Base-by-base conservation (phyloP, 2,888 invertebrate genomes). In the Callimorpha dominula region DNA sequence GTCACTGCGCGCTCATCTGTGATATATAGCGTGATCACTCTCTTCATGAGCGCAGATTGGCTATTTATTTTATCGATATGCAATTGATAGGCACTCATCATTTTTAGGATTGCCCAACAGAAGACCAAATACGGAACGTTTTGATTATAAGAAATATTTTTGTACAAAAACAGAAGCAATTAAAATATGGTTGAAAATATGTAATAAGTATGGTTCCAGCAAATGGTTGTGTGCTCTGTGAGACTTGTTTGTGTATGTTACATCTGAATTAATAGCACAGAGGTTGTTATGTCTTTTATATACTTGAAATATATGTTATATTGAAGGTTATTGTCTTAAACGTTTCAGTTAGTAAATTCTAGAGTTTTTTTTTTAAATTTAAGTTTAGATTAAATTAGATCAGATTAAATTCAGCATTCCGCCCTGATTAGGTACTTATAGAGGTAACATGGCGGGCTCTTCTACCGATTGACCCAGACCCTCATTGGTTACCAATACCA, bases 21-120 rank as follows among this genome's bases (percentile, higher is more conserved):
- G 49, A 62, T 64, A 71, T 71, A 70, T 72, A 70, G 67, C 64
- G 17, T 73, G 67, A 65, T 65, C 50, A 68, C 82, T 75, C 70
- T 71, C 73, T 74, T 77, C 75, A 86, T 86, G 83, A 87, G 86
- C 85, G 86, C 88, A 88, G 87, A 88, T 89, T 78, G 78, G 75
- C 77, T 78, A 83, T 80, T 77, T 78, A 75, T 77, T 72, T 80
- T 54, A 65, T 50, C 63, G 52, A 64, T 70, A 65, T 64, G 52
- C 52, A 42, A 64, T 64, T 52, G 70, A 63, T 70, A 70, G 14
- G 4, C 54, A 54, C 57, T 20, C 57, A 31, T 65, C 46, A n/a
- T 15, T 50, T 64, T 50, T 65, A 31, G 65, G 40, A 15, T 50
- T 50, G 31, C 50, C 1, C 4, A 17, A 15, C 15, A 31, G 17